phyloP scores from a whole-genome alignment of 1,140 invertebrate species.

The Drosophila grimshawi region DNA sequence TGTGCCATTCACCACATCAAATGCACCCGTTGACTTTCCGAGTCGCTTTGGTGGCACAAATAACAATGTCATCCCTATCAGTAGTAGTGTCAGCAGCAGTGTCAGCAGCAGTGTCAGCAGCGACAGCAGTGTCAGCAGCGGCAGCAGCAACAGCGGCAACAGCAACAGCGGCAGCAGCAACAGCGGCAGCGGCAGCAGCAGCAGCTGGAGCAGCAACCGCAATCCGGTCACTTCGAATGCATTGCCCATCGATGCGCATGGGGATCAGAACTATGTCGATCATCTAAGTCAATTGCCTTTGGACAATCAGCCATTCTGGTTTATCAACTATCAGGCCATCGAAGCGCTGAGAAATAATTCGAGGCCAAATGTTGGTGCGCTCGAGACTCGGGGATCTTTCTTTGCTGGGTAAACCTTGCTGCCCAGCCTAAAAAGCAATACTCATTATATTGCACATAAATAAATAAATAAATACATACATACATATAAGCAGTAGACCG shows the following conservation, averaged over 20 bases:
- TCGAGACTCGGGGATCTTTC: constrained; percentile 68
- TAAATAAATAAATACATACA: too few species aligned
- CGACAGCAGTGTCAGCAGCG: not conserved
- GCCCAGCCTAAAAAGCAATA: not conserved
- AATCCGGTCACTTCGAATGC: not conserved
- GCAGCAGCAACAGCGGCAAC: too few species aligned
- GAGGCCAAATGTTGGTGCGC: constrained; percentile 54
- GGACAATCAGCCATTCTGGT: constrained; percentile 86
- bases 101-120: not conserved
- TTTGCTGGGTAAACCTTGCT: constrained; percentile 61
- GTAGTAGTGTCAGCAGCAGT: not conserved
- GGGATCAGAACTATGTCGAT: constrained; percentile 84
- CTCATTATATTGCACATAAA: not conserved
- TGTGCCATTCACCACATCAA: not conserved
- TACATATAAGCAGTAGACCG: too few species aligned
- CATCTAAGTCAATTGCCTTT: constrained; percentile 83
- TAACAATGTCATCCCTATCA: not conserved
- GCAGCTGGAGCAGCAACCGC: not conserved
- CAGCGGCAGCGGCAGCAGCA: not conserved
- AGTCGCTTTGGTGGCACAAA: constrained; percentile 58
- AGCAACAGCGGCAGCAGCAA: not conserved
- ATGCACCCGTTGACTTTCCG: constrained; percentile 15
- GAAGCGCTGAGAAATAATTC: constrained; percentile 79
- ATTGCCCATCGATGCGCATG: constrained; percentile 82
- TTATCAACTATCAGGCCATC: constrained; percentile 84